Conservation (phyloP, 2,797 vertebrate species). For the Coranthus polyacanthus region DNA sequence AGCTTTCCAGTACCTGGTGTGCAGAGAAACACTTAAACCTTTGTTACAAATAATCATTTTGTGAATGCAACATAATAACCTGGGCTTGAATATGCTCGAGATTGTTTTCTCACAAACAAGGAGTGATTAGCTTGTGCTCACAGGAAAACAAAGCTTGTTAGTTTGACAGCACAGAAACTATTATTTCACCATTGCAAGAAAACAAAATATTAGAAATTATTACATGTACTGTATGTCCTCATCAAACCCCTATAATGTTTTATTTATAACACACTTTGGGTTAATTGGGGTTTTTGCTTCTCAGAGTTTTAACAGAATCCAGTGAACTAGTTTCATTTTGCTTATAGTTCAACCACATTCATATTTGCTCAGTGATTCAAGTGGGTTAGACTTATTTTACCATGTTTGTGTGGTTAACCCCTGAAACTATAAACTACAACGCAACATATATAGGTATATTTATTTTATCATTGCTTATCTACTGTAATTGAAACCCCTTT, state of each 20-base stretch:
- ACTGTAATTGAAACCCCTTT: too few species aligned
- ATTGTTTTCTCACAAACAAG: slow-evolving; percentile 33
- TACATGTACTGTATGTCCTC: slow-evolving; percentile 3
- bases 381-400: too few species aligned
- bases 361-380: too few species aligned
- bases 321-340: too few species aligned
- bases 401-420: too few species aligned
- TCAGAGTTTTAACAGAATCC: too few species aligned
- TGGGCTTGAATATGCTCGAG: slow-evolving; percentile 8
- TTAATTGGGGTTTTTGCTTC: too few species aligned
- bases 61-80: slow-evolving; percentile 22
- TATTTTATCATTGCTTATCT: too few species aligned
- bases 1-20: neutral
- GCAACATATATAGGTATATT: too few species aligned
- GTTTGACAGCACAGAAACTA: neutral
- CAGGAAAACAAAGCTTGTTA: slow-evolving; percentile 15
- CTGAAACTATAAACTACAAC: too few species aligned
- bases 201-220: slow-evolving; percentile 10
- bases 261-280: too few species aligned
- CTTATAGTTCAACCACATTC: too few species aligned
- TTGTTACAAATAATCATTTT: slow-evolving; percentile 10
- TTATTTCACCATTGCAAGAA: slow-evolving; percentile 1
- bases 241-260: neutral
- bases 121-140: slow-evolving; percentile 37
- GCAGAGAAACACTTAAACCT: slow-evolving; percentile 6